These are phyloP conservation scores for Nebria brevicollis DNA, from an alignment of 2,888 invertebrate species.

Conservation along the genomic window DNA sequence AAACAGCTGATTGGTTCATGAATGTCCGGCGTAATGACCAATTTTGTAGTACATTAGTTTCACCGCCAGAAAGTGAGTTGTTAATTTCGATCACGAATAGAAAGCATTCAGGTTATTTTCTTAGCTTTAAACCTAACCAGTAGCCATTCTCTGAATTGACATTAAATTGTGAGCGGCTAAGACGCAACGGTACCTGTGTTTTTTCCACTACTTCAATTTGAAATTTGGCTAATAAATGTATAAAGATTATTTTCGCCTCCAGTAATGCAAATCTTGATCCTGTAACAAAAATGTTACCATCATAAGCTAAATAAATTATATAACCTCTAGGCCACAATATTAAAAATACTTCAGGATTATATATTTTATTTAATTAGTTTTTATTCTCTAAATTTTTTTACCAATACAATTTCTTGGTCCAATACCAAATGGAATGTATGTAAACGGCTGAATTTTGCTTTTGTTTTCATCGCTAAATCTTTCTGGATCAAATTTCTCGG, in stretches of 20 bases:
- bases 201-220: slow-evolving; percentile 47
- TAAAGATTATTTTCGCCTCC: slow-evolving; percentile 48
- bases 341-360: too few relatives aligned
- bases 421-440: slow-evolving; percentile 63
- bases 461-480: slow-evolving; percentile 60
- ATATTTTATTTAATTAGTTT: slow-evolving; percentile 40
- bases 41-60: too few relatives aligned
- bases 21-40: too few relatives aligned
- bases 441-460: slow-evolving; percentile 60
- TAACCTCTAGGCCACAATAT: too few relatives aligned
- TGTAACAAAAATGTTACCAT: slow-evolving; percentile 23
- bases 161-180: slow-evolving; percentile 59
- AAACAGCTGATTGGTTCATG: too few relatives aligned
- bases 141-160: slow-evolving; percentile 60
- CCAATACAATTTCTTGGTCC: slow-evolving; percentile 65
- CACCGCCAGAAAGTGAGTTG: too few relatives aligned
- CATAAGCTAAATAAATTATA: slow-evolving; percentile 39
- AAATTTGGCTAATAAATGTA: slow-evolving; percentile 50
- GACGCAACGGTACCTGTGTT: slow-evolving; percentile 49
- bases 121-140: slow-evolving; percentile 47
- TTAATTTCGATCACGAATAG: too few relatives aligned
- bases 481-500: slow-evolving; percentile 64
- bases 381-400: slow-evolving; percentile 46
- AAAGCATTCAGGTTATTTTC: slow-evolving; percentile 21
- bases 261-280: slow-evolving; percentile 49